phyloP scores from a whole-genome alignment of 2,797 vertebrate species.

The Mastacembelus armatus region DNA sequence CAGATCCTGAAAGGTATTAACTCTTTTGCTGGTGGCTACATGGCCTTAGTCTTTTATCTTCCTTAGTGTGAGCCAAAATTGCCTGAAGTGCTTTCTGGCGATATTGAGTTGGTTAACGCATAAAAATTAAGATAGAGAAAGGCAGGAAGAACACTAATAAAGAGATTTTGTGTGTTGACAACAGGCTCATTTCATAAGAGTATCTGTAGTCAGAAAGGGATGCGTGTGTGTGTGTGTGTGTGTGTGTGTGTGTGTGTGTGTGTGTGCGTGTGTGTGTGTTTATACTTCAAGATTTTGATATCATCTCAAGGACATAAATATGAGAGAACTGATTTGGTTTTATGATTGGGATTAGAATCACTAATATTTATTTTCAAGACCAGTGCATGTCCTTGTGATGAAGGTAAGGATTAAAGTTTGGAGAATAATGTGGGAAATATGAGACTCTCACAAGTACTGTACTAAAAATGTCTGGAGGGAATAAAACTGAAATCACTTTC shows the following conservation, averaged over 20 bases:
- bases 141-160: not conserved
- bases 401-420: not conserved
- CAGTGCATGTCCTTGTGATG: not conserved
- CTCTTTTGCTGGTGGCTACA: not conserved
- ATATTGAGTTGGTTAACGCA: slow-evolving; percentile 14
- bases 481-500: slow-evolving; percentile 1
- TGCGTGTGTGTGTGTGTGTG: too few relatives aligned
- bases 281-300: not conserved
- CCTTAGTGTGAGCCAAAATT: not conserved
- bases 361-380: slow-evolving; percentile 5
- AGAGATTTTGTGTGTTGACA: slow-evolving; percentile 10
- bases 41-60: slow-evolving; percentile 12
- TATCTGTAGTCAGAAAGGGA: too few relatives aligned
- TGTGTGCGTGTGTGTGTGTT: not conserved
- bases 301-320: not conserved
- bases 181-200: slow-evolving; percentile 1
- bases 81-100: slow-evolving; percentile 19
- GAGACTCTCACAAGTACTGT: not conserved
- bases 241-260: too few relatives aligned
- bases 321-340: slow-evolving; percentile 1
- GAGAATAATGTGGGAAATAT: not conserved
- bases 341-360: slow-evolving; percentile 1
- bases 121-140: slow-evolving; percentile 23
- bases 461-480: not conserved
- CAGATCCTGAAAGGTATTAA: slow-evolving; percentile 10